Evolutionary conservation across 2,113 vertebrate genomes (phyloP).

Genomic region (Gadus chalcogrammus): DNA sequence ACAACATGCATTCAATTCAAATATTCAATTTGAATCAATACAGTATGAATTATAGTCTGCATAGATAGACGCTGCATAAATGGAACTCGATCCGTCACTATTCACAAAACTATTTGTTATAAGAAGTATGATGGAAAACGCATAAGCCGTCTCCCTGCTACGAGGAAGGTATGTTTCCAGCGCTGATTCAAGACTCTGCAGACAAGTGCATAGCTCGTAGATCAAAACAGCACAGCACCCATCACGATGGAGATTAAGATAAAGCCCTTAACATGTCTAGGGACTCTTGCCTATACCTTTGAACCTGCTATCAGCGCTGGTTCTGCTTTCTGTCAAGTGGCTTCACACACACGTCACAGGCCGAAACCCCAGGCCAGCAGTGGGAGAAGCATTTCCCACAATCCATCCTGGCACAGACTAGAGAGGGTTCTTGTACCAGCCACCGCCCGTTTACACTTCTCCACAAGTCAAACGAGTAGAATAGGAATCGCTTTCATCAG

Average conservation of each 20-base stretch:
- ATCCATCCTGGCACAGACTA: neutral
- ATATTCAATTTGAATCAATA: too few relatives aligned
- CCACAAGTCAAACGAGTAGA: neutral
- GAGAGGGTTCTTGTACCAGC: too few relatives aligned
- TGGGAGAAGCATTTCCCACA: slow-evolving; percentile 13
- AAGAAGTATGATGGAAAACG: too few relatives aligned
- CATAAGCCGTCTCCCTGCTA: too few relatives aligned
- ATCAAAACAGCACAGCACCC: slow-evolving; percentile 55
- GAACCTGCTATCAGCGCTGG: slow-evolving; percentile 53
- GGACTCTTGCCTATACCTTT: slow-evolving; percentile 48
- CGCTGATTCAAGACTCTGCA: slow-evolving; percentile 12
- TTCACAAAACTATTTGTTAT: too few relatives aligned
- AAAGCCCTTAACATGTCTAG: slow-evolving; percentile 62
- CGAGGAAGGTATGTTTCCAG: too few relatives aligned
- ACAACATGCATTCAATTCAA: too few relatives aligned
- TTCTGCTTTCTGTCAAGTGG: slow-evolving; percentile 62
- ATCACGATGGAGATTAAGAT: slow-evolving; percentile 61
- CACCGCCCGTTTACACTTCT: neutral
- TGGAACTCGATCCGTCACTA: too few relatives aligned
- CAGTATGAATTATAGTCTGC: too few relatives aligned
- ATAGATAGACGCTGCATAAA: too few relatives aligned
- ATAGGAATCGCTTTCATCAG: too few relatives aligned
- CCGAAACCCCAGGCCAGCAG: slow-evolving; percentile 3
- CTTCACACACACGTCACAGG: slow-evolving; percentile 35
- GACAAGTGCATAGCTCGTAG: slow-evolving; percentile 16